Base-by-base conservation (phyloP, 2,113 vertebrate genomes). In the Anoplopoma fimbria region DNA sequence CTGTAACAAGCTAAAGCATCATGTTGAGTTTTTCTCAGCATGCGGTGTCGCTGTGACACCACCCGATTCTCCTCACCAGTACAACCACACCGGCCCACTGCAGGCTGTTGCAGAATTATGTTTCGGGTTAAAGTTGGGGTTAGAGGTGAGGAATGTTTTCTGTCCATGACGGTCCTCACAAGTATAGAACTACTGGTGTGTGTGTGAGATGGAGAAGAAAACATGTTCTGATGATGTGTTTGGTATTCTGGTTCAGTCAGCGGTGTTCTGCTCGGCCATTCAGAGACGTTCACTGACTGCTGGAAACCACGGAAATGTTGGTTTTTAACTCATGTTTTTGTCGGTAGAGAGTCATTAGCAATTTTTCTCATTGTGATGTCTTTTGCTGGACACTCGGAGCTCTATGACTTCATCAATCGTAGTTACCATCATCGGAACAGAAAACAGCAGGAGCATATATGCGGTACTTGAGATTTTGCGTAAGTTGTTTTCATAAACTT, bases 21-120 rank as follows among this genome's bases (percentile, higher is more conserved):
- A 57, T 27, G 19, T 23, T 58, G 55, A 67, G 8, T 27, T 70
- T 55, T 51, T 64, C 69, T 70, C 81, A 70, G 69, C 69, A 0
- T 82, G 64, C 64, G 69, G 79, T 69, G 75, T 81, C 64, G 69
- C 73, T 75, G 70, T 62, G 70, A 67, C 38, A 21, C 70, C 49
- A 17, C n/a, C 49, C 42, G 72, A 84, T 10, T 45, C 31, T 67
- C 69, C n/a, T n/a, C n/a, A n/a, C n/a, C n/a, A n/a, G n/a, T n/a
- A n/a, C n/a, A n/a, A n/a, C n/a, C 45, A 31, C 62, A 17, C 36
- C 8, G 36, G 9, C 36, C 8, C 36, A 7, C 64, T 77, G 75
- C 40, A n/a, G 36, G 6, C 2, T n/a, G 62, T 2, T 6, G 42
- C n/a, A 57, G 17, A 21, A 14, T 21, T 0, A 58, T 13, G 36